Evolutionary conservation across 1,140 invertebrate genomes (phyloP), one percentile per base, ranked within the genome.

Genomic region (Agrilus planipennis): DNA sequence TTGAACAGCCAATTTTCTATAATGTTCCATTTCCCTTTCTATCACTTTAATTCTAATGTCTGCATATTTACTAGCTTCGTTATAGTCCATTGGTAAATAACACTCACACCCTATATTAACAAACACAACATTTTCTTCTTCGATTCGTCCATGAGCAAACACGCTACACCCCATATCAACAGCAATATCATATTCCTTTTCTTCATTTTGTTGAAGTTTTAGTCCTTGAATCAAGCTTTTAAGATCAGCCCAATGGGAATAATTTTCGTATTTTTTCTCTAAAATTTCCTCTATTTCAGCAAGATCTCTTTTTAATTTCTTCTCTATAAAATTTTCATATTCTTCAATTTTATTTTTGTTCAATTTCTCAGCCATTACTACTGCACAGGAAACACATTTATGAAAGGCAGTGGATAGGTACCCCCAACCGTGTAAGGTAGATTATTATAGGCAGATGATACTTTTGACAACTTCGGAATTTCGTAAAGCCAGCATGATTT

Each of bases 21-120:
- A 51, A 46, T 60, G 57, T 5, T 53, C 43, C 34, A 62, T 57
- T 40, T 62, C 55, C 34, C 50, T 59, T 23, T 52, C 51, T 30
- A 62, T 21, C n/a, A 49, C 28, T 20, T 46, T 54, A 36, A 55
- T 46, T 37, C 58, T 42, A 42, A 62, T 60, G 41, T 54, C 48
- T 15, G 56, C 45, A 52, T 62, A 62, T 44, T 58, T 62, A 41
- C 46, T 39, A 29, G 56, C 52, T 47, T 62, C 58, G 16, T 57
- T 48, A 34, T 44, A 48, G 23, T 59, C 42, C 56, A 62, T 59
- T 44, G 53, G 46, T 38, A 62, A 42, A 12, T 53, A 40, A 49
- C 47, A 53, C 16, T 50, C 52, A 28, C 57, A 50, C 7, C 60
- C 60, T 12, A 62, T 49, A 35, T 54, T 41, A 9, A 62, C 42